Percentiles rank a stretch among this genome's conserved stretches.
Conservation (phyloP, 2,888 invertebrate genomes). For the Odontomyia ornata region DNA sequence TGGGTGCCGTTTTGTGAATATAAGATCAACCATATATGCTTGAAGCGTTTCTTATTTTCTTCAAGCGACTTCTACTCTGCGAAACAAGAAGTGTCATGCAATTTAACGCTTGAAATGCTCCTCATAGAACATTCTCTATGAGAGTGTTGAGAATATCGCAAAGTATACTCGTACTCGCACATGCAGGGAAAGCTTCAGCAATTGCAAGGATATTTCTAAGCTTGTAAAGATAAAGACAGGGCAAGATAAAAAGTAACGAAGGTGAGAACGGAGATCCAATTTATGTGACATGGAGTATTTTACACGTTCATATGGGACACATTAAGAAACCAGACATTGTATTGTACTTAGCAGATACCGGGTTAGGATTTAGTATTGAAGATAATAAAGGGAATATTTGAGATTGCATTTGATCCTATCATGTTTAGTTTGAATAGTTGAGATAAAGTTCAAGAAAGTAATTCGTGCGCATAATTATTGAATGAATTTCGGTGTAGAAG, state of each 20-base stretch:
- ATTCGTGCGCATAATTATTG: too few relatives aligned
- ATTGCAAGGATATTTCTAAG: background rate
- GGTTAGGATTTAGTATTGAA: too few relatives aligned
- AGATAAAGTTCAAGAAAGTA: too few relatives aligned
- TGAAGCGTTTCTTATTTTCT: conserved; percentile 13
- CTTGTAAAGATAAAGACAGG: background rate
- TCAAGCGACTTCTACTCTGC: background rate
- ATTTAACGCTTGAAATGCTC: conserved; percentile 38
- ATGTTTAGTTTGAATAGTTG: too few relatives aligned
- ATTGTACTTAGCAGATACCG: too few relatives aligned
- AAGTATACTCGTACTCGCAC: conserved; percentile 11
- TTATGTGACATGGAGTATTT: background rate
- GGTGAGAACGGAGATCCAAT: background rate
- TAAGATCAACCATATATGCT: conserved; percentile 13
- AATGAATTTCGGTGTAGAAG: too few relatives aligned
- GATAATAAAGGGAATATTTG: too few relatives aligned
- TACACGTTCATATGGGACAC: conserved; percentile 6
- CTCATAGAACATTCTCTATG: conserved; percentile 1
- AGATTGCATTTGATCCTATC: too few relatives aligned
- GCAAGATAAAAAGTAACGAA: background rate
- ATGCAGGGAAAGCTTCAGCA: too few relatives aligned
- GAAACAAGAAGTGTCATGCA: conserved; percentile 29
- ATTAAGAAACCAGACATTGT: background rate
- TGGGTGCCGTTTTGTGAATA: background rate
- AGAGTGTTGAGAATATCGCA: background rate